Conservation (phyloP, 2,797 vertebrate species). For the Bradypus variegatus region DNA sequence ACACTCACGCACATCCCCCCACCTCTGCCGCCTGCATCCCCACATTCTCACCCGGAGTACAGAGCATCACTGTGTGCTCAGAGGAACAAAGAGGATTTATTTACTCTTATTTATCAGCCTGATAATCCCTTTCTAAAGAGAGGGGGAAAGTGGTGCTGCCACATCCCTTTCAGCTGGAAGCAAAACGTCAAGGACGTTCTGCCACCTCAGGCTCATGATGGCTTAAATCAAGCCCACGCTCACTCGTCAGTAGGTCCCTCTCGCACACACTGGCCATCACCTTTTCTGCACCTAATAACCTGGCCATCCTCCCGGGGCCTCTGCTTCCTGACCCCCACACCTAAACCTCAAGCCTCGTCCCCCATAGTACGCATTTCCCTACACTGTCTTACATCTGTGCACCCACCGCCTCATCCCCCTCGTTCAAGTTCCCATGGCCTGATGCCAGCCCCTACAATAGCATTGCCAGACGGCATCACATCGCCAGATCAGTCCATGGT, state of each 20-base stretch:
- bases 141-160: too few relatives aligned
- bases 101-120: too few relatives aligned
- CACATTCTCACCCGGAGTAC: too few relatives aligned
- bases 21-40: fast-evolving
- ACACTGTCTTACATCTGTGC: not conserved
- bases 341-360: fast-evolving
- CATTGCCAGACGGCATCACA: too few relatives aligned
- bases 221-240: fast-evolving
- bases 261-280: fast-evolving
- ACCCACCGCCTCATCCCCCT: fast-evolving
- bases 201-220: fast-evolving
- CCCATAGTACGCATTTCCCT: fast-evolving
- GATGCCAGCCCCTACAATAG: fast-evolving
- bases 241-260: too few relatives aligned
- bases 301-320: not conserved
- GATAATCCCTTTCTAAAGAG: not conserved
- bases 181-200: not conserved
- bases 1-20: fast-evolving
- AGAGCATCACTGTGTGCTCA: fast-evolving
- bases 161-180: not conserved
- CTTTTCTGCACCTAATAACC: fast-evolving
- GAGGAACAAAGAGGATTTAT: not conserved
- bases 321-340: not conserved
- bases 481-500: fast-evolving
- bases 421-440: fast-evolving